Percentiles rank a stretch among this genome's conserved stretches.
These are phyloP conservation scores for Typhlichthys subterraneus DNA, from an alignment of 2,797 vertebrate species.

Conservation along the genomic window DNA sequence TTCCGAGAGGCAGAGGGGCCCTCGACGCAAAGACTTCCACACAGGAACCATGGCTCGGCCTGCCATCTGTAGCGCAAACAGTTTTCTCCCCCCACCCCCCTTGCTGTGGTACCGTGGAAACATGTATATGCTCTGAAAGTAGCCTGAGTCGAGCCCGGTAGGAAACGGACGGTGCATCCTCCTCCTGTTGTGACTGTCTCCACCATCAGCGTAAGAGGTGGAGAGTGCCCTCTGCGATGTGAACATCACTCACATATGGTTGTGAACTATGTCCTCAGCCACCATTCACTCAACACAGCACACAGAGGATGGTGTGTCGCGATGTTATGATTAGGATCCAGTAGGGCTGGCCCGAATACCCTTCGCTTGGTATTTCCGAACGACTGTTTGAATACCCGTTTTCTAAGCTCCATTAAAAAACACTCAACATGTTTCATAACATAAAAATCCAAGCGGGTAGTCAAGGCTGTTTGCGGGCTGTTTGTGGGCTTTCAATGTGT, in stretches of 20 bases:
- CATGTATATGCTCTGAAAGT: too few relatives aligned
- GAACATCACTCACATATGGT: too few relatives aligned
- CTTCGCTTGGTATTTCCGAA: too few relatives aligned
- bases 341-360: too few relatives aligned
- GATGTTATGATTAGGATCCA: slow-evolving; percentile 17
- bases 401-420: too few relatives aligned
- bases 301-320: slow-evolving; percentile 5
- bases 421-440: too few relatives aligned
- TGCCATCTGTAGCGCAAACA: slow-evolving; percentile 33
- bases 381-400: too few relatives aligned
- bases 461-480: neutral
- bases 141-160: too few relatives aligned
- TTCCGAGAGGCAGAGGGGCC: slow-evolving; percentile 67
- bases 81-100: slow-evolving; percentile 35
- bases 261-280: slow-evolving; percentile 17
- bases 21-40: slow-evolving; percentile 57
- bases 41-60: too few relatives aligned
- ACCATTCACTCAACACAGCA: neutral
- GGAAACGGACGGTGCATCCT: too few relatives aligned
- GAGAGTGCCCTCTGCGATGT: slow-evolving; percentile 41
- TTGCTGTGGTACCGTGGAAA: too few relatives aligned
- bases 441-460: neutral
- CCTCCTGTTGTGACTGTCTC: slow-evolving; percentile 52
- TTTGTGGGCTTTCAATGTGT: too few relatives aligned
- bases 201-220: slow-evolving; percentile 46